Conservation (phyloP, 2,888 invertebrate genomes). For the Oegoconia quadripuncta region DNA sequence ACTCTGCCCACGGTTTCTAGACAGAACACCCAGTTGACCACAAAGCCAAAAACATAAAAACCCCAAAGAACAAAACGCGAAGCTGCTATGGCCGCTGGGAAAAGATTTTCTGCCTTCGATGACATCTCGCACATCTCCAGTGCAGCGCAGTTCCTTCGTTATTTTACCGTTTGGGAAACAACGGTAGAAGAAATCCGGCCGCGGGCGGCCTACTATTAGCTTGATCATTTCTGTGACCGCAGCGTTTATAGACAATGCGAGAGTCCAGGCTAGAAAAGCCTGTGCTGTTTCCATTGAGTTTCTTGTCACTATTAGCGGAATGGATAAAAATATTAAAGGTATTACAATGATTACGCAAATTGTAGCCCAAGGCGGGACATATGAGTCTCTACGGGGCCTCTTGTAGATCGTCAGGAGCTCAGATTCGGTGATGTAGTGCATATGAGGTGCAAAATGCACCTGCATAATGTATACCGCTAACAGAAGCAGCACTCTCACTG, state of each 20-base stretch:
- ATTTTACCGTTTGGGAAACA: conserved; percentile 87
- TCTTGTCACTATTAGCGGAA: conserved; percentile 41
- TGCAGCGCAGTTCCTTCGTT: conserved; percentile 76
- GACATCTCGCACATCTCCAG: conserved; percentile 78
- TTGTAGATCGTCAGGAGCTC: conserved; percentile 85
- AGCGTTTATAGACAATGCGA: conserved; percentile 82
- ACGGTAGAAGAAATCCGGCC: conserved; percentile 90
- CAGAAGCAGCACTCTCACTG: conserved; percentile 32
- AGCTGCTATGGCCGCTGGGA: conserved; percentile 92
- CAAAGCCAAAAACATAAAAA: conserved; percentile 85
- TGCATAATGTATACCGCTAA: conserved; percentile 67
- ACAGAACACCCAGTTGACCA: conserved; percentile 83
- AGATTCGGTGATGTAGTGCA: conserved; percentile 84
- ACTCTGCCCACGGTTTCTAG: conserved; percentile 77
- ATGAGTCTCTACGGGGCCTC: conserved; percentile 83
- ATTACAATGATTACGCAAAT: conserved; percentile 80
- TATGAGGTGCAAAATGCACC: conserved; percentile 79
- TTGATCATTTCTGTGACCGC: conserved; percentile 81
- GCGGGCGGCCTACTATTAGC: conserved; percentile 82
- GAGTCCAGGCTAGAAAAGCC: conserved; percentile 73
- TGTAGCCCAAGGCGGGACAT: conserved; percentile 81
- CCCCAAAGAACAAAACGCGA: conserved; percentile 87
- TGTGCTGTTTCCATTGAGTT: conserved; percentile 36
- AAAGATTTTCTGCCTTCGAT: conserved; percentile 91
- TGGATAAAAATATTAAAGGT: conserved; percentile 76